These are phyloP conservation scores for Lepidochrysops patricia DNA, from an alignment of 2,888 invertebrate genomes.

Conservation along the genomic window DNA sequence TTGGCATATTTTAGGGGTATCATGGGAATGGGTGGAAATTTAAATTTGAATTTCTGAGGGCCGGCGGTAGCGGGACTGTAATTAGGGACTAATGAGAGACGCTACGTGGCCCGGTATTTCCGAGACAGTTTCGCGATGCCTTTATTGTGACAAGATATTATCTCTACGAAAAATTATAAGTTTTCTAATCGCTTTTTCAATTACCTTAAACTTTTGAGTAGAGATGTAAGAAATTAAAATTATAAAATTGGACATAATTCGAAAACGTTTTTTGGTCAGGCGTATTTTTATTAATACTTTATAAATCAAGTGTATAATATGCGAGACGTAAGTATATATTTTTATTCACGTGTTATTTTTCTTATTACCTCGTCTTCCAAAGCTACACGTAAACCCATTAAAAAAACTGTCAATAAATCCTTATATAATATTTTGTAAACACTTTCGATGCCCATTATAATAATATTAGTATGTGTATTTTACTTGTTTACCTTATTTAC, in stretches of 20 bases:
- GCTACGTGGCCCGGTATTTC: constrained; percentile 41
- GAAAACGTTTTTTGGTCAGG: too few relatives aligned
- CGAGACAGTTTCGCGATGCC: constrained; percentile 42
- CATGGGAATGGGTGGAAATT: constrained; percentile 36
- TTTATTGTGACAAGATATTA: constrained; percentile 43
- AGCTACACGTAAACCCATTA: too few relatives aligned
- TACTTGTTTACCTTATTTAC: neutral
- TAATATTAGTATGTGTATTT: neutral
- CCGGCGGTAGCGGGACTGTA: constrained; percentile 41
- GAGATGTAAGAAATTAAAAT: neutral
- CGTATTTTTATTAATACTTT: too few relatives aligned
- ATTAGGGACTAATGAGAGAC: constrained; percentile 69
- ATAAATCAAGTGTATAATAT: too few relatives aligned
- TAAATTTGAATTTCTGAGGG: constrained; percentile 65
- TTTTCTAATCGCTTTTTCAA: constrained; percentile 24
- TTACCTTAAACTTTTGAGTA: constrained; percentile 4
- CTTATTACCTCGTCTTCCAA: too few relatives aligned
- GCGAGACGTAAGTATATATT: too few relatives aligned
- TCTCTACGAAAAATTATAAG: constrained; percentile 17
- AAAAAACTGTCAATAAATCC: too few relatives aligned
- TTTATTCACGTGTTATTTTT: too few relatives aligned
- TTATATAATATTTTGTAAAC: too few relatives aligned
- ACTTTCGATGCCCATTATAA: neutral
- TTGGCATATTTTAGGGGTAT: constrained; percentile 23
- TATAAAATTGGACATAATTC: neutral